Percentiles rank a stretch among this genome's conserved stretches.
phyloP scores from a whole-genome alignment of 2,113 vertebrate genomes.

The Apteryx owenii region DNA sequence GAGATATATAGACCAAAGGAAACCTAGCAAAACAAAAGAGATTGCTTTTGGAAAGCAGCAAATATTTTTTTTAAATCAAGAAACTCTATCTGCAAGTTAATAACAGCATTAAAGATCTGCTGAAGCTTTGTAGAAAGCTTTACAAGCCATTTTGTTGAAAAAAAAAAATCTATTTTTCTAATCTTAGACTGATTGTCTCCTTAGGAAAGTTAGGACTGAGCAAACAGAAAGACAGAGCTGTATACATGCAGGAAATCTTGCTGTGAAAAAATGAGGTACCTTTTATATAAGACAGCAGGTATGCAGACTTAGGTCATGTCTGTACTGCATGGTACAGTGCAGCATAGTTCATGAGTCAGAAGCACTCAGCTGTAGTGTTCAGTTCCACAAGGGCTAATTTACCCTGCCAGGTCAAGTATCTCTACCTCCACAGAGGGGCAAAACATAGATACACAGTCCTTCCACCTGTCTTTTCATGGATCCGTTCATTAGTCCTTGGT shows the following conservation, averaged over 20 bases:
- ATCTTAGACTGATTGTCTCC: not conserved
- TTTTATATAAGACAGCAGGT: not conserved
- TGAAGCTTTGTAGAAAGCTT: not conserved
- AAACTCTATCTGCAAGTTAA: not conserved
- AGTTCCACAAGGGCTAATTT: not conserved
- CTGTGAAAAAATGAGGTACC: not conserved
- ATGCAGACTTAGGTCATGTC: not conserved
- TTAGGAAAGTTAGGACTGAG: not conserved
- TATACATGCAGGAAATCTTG: not conserved
- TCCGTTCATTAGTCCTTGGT: not conserved
- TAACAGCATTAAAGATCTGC: not conserved
- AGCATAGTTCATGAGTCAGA: not conserved
- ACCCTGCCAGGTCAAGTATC: not conserved
- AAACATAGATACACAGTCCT: not conserved
- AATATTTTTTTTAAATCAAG: not conserved
- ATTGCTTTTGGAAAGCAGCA: not conserved
- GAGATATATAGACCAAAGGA: slow-evolving; percentile 10
- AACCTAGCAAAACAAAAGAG: not conserved
- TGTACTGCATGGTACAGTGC: not conserved
- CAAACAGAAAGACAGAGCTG: not conserved
- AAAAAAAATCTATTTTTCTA: not conserved
- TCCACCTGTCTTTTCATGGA: not conserved
- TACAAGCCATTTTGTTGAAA: not conserved
- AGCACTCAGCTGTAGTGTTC: not conserved
- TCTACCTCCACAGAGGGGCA: not conserved